A percentile compares a stretch with the other conserved stretches of the same genome.
phyloP scores from a whole-genome alignment of 1,140 invertebrate genomes.

The Brachionus rotundiformis region DNA sequence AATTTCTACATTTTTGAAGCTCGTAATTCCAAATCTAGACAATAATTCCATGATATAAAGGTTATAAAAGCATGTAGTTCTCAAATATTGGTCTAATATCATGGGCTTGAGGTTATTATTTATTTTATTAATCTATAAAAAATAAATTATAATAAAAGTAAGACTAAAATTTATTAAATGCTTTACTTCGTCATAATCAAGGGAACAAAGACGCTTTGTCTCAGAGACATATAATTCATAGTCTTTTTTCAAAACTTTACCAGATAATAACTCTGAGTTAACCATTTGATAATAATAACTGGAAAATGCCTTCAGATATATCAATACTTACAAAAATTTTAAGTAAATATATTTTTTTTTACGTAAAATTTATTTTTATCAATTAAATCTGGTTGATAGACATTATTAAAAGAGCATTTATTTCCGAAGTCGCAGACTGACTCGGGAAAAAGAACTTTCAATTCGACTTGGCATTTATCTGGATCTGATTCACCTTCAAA shows the following conservation, averaged over 20 bases:
- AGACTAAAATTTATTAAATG: background rate
- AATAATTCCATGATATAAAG: conserved; percentile 22
- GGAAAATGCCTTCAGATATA: conserved; percentile 13
- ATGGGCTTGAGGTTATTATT: background rate
- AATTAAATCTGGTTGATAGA: background rate
- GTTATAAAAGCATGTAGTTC: conserved; percentile 40
- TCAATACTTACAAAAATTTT: too few species aligned
- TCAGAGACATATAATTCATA: background rate
- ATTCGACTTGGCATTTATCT: background rate
- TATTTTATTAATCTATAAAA: background rate
- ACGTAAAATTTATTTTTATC: conserved; percentile 37
- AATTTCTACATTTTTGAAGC: conserved; percentile 36
- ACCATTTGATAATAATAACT: conserved; percentile 49
- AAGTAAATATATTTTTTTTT: too few species aligned
- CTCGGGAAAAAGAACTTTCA: conserved; percentile 9
- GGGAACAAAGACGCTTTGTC: conserved; percentile 1
- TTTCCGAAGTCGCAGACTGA: background rate
- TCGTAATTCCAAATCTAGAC: background rate
- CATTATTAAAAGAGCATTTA: conserved; percentile 19
- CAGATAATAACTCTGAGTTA: conserved; percentile 16
- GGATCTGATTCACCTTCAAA: conserved; percentile 3
- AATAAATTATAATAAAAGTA: conserved; percentile 6
- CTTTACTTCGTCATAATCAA: conserved; percentile 27
- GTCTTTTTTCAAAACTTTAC: background rate
- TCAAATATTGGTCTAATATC: background rate